Evolutionary conservation across 2,888 invertebrate species (phyloP).

Genomic region (Synergus umbraculus): DNA sequence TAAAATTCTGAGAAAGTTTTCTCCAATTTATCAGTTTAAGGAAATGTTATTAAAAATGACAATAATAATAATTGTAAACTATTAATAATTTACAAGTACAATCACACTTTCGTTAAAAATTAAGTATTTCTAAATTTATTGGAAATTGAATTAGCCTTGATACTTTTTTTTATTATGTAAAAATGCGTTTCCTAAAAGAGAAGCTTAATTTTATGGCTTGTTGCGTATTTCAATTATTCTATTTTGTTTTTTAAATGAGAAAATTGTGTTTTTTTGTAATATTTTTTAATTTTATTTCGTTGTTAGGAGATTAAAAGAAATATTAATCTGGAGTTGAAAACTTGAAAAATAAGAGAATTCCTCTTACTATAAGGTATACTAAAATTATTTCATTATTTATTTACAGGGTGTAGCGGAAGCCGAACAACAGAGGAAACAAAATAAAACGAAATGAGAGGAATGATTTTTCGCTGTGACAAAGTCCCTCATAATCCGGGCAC

Average conservation of each 20-base stretch:
- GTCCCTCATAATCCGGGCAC: conserved; percentile 90
- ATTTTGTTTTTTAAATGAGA: no score
- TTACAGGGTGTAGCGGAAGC: conserved; percentile 64
- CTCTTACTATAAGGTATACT: background rate
- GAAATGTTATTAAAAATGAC: no score
- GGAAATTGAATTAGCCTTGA: conserved; percentile 2
- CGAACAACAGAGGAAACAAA: conserved; percentile 61
- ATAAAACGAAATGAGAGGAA: conserved; percentile 83
- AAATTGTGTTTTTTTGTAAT: no score
- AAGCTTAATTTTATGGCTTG: background rate
- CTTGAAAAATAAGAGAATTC: no score
- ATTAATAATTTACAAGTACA: no score
- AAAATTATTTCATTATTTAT: conserved; percentile 30
- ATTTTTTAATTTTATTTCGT: no score
- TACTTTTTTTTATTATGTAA: conserved; percentile 19
- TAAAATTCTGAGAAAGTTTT: no score
- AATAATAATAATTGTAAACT: no score
- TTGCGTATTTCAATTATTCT: background rate
- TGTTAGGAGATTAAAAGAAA: no score
- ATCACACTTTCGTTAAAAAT: no score
- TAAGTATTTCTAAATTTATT: conserved; percentile 15
- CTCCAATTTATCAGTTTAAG: no score
- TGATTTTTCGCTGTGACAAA: conserved; percentile 91
- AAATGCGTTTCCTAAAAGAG: background rate
- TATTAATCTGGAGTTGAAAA: no score